Evolutionary conservation across 23 tunicate species (phyloP).

Genomic region (Oikopleura dioica): DNA sequence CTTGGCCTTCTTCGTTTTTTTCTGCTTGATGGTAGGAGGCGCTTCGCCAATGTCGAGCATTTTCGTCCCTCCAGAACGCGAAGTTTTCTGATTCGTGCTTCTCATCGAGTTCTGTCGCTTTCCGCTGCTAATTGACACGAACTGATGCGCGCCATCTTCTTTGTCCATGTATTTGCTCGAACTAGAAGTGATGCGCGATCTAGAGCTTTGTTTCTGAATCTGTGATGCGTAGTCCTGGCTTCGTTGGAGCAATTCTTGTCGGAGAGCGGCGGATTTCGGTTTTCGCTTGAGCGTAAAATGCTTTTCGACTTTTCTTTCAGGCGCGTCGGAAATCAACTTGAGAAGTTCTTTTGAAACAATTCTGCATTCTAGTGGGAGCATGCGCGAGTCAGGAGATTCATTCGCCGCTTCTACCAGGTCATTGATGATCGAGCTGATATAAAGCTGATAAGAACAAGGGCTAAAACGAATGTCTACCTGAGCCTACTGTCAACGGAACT

Average conservation of each 20-base stretch:
- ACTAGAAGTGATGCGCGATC: no score
- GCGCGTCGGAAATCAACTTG: constrained; percentile 38
- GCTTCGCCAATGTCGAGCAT: constrained; percentile 64
- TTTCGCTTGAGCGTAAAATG: constrained; percentile 56
- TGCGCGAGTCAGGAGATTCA: constrained; percentile 32
- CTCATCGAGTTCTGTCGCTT: constrained; percentile 14
- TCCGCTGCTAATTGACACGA: background rate
- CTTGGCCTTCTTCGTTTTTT: no score
- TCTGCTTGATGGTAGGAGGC: no score
- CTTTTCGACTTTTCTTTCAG: constrained; percentile 26
- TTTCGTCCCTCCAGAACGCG: constrained; percentile 60
- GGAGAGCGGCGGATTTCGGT: constrained; percentile 65
- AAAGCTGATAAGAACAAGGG: background rate
- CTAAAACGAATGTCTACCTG: background rate
- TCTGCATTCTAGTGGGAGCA: constrained; percentile 62
- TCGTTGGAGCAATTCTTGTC: constrained; percentile 39
- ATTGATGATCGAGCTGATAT: background rate
- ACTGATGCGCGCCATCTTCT: no score
- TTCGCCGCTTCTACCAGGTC: constrained; percentile 19
- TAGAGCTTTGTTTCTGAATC: no score
- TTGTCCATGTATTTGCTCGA: no score
- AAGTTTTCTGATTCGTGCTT: constrained; percentile 18
- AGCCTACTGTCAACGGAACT: background rate
- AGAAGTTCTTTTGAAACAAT: constrained; percentile 49
- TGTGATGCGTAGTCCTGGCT: constrained; percentile 17